Percentiles rank a stretch among this genome's conserved stretches.
Conservation (phyloP, 2,113 vertebrate genomes). For the Embiotoca jacksoni region DNA sequence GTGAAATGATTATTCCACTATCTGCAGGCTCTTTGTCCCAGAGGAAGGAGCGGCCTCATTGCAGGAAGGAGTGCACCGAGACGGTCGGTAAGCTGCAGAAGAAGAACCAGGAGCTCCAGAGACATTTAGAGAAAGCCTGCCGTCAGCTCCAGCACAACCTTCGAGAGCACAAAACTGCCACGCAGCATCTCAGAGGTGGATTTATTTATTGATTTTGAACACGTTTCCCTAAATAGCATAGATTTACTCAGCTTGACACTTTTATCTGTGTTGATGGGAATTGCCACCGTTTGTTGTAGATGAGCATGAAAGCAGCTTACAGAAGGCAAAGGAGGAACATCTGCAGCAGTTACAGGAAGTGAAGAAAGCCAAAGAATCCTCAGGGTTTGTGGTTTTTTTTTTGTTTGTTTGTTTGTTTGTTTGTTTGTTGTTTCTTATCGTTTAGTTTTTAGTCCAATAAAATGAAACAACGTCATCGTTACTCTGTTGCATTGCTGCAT, state of each 20-base stretch:
- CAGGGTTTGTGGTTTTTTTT: conserved; percentile 64
- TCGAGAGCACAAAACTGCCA: conserved; percentile 81
- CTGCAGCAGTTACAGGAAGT: conserved; percentile 68
- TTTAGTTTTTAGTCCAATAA: not conserved
- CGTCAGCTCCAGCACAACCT: conserved; percentile 87
- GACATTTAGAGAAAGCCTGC: conserved; percentile 87
- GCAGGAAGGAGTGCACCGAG: conserved; percentile 79
- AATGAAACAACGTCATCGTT: too few species aligned
- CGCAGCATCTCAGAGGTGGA: conserved; percentile 85
- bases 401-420: too few species aligned
- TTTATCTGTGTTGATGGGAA: conserved; percentile 3
- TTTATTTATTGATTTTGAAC: not conserved
- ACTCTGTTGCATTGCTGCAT: too few species aligned
- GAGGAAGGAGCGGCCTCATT: conserved; percentile 72
- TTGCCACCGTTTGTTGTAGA: conserved; percentile 60
- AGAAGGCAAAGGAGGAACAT: conserved; percentile 68
- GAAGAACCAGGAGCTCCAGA: conserved; percentile 88
- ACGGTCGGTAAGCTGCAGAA: conserved; percentile 84
- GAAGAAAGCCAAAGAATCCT: conserved; percentile 54
- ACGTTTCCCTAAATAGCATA: not conserved
- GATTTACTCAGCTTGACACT: not conserved
- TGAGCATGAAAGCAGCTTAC: conserved; percentile 74
- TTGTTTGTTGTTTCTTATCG: not conserved
- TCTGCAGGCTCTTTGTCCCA: conserved; percentile 64
- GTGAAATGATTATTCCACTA: not conserved